Conservation (phyloP, 2,797 vertebrate species). For the Perodicticus potto region DNA sequence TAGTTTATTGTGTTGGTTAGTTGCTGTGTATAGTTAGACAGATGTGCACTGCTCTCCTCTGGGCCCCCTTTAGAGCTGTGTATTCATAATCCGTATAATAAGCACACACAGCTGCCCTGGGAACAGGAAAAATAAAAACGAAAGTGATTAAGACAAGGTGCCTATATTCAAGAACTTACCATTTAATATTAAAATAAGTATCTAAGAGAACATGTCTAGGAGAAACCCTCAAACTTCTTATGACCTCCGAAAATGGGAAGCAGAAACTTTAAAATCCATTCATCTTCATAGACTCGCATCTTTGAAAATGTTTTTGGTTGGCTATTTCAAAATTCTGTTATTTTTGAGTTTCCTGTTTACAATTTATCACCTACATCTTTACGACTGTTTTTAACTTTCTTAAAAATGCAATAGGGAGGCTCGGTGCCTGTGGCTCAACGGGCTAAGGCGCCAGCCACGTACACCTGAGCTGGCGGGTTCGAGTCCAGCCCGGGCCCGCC, state of each 20-base stretch:
- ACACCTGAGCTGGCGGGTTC: too few relatives aligned
- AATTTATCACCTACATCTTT: conserved; percentile 15
- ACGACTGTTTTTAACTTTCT: neutral
- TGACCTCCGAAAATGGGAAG: conserved; percentile 15
- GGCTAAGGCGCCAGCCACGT: too few relatives aligned
- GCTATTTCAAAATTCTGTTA: conserved; percentile 35
- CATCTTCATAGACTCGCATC: neutral
- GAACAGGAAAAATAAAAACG: neutral
- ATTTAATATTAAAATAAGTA: conserved; percentile 1
- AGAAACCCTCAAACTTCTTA: neutral
- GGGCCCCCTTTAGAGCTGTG: neutral
- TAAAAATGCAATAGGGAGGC: too few relatives aligned
- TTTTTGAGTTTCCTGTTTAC: conserved; percentile 32
- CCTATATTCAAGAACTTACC: neutral
- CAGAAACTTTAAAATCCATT: neutral
- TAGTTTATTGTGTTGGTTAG: neutral
- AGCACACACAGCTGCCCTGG: too few relatives aligned
- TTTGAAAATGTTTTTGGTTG: conserved; percentile 46
- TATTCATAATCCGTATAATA: too few relatives aligned
- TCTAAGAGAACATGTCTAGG: neutral
- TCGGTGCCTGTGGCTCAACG: too few relatives aligned
- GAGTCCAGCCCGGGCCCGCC: too few relatives aligned
- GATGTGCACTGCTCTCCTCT: neutral
- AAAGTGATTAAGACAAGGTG: neutral
- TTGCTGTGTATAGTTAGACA: neutral